Evolutionary conservation across 2,888 invertebrate species (phyloP).

Genomic region (Phanerotoma sp.): DNA sequence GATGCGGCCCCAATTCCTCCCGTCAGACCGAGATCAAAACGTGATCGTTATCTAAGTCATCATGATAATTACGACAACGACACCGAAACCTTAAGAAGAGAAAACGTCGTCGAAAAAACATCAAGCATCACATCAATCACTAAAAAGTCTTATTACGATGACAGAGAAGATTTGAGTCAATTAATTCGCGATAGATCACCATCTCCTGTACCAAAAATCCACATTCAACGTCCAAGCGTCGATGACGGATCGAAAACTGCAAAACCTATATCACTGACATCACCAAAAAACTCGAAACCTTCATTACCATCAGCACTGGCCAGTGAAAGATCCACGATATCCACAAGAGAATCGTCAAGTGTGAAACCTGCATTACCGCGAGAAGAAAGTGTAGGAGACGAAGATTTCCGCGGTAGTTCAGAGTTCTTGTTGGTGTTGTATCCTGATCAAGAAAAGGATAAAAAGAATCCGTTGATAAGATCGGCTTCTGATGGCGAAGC

Average conservation of each 20-base stretch:
- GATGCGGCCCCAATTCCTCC: conserved; percentile 36
- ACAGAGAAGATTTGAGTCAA: conserved; percentile 32
- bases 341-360: too few relatives aligned
- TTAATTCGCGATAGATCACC: conserved; percentile 38
- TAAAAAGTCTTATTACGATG: conserved; percentile 36
- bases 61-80: too few relatives aligned
- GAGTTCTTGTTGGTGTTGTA: conserved; percentile 81
- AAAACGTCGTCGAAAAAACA: conserved; percentile 18
- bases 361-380: conserved; percentile 29
- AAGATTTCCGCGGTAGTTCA: conserved; percentile 66
- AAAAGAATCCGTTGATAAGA: conserved; percentile 21
- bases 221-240: conserved; percentile 22
- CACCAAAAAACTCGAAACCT: too few relatives aligned
- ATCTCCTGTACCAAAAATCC: conserved; percentile 36
- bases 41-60: conserved; percentile 25
- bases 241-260: neutral
- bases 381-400: conserved; percentile 37
- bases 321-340: too few relatives aligned
- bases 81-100: too few relatives aligned
- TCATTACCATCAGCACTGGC: too few relatives aligned
- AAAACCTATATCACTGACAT: too few relatives aligned
- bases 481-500: conserved; percentile 26
- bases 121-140: conserved; percentile 29
- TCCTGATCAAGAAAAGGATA: conserved; percentile 59
- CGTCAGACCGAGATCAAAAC: conserved; percentile 37